These are phyloP conservation scores for Peromyscus aztecus DNA, from an alignment of 2,797 vertebrate genomes.

Conservation along the genomic window DNA sequence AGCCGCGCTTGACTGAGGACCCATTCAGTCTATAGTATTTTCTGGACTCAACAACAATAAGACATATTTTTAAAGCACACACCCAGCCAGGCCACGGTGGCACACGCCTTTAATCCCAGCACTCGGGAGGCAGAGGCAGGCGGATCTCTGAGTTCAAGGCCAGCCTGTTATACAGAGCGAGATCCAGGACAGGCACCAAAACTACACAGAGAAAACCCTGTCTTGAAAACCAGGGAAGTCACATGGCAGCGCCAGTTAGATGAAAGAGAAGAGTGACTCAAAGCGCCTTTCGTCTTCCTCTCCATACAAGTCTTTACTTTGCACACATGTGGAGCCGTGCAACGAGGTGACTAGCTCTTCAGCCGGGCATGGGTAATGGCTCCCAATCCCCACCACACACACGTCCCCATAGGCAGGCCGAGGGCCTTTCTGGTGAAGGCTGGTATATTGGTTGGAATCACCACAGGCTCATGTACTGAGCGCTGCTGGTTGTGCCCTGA, in stretches of 20 bases:
- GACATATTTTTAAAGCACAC: too few relatives aligned
- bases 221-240: background rate
- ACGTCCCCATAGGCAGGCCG: fast-evolving
- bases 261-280: background rate
- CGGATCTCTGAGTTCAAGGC: too few relatives aligned
- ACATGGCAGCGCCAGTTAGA: background rate
- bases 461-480: background rate
- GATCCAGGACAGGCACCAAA: background rate
- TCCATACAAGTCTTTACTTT: background rate
- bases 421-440: background rate
- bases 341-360: background rate
- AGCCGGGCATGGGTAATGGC: fast-evolving
- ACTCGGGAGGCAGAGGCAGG: too few relatives aligned
- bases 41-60: background rate
- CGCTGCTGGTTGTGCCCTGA: background rate
- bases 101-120: too few relatives aligned
- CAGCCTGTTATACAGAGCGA: too few relatives aligned
- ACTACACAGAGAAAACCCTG: too few relatives aligned
- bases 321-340: background rate
- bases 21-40: fast-evolving
- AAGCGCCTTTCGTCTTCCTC: background rate
- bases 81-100: too few relatives aligned
- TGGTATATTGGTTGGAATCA: too few relatives aligned
- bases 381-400: background rate
- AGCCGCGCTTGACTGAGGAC: background rate